These are phyloP conservation scores for Apistogramma diplotaenia DNA, from an alignment of 2,113 vertebrate genomes.

Conservation along the genomic window DNA sequence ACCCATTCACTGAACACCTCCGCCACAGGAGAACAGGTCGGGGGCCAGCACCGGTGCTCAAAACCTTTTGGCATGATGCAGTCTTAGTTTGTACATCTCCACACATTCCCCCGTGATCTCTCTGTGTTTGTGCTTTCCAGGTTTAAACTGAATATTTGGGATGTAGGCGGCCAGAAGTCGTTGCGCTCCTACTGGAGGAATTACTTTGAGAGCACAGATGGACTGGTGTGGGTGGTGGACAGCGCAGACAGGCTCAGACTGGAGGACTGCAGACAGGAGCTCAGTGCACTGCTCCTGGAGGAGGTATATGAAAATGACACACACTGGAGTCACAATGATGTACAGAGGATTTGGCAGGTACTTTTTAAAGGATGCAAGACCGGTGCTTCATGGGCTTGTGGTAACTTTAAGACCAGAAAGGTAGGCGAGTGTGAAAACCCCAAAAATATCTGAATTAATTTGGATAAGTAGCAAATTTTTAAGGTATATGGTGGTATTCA, in stretches of 20 bases:
- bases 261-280: slow-evolving; percentile 85
- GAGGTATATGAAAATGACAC: slow-evolving; percentile 75
- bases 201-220: slow-evolving; percentile 94
- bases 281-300: slow-evolving; percentile 81
- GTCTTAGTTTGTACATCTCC: background rate
- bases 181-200: slow-evolving; percentile 93
- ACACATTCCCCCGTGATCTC: background rate
- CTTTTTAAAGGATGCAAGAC: background rate
- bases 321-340: background rate
- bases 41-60: too few species aligned
- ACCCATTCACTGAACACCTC: too few species aligned
- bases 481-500: background rate
- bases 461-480: background rate
- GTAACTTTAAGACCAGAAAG: fast-evolving
- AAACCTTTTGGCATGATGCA: too few species aligned
- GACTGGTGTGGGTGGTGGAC: slow-evolving; percentile 94
- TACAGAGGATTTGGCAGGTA: background rate
- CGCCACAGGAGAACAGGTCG: too few species aligned
- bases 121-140: slow-evolving; percentile 53
- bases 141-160: slow-evolving; percentile 93
- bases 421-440: background rate
- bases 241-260: slow-evolving; percentile 87
- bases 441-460: fast-evolving
- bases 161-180: slow-evolving; percentile 91
- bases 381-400: too few species aligned